These are phyloP conservation scores for Zosterops pallidus DNA, from an alignment of 2,113 vertebrate genomes.

Conservation along the genomic window DNA sequence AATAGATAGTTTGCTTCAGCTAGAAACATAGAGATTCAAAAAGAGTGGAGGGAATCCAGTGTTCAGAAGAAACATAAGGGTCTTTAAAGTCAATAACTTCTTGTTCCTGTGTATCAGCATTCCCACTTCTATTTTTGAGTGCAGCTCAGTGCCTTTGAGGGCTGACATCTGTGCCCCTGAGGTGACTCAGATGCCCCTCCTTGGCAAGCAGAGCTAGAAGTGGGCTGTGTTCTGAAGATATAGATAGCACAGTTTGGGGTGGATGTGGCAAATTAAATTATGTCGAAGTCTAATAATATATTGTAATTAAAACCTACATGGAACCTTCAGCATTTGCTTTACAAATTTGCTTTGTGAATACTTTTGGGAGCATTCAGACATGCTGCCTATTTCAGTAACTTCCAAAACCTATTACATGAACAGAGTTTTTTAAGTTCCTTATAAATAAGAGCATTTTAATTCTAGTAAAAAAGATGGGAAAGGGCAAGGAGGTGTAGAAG, in stretches of 20 bases:
- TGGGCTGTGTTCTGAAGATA: neutral
- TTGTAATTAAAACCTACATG: neutral
- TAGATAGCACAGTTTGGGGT: neutral
- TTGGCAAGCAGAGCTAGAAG: neutral
- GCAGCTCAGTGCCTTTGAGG: neutral
- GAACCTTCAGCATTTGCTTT: neutral
- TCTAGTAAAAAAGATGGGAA: neutral
- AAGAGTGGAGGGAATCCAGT: neutral
- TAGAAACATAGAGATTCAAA: neutral
- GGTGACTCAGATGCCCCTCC: rapidly evolving
- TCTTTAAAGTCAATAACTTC: neutral
- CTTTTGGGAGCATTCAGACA: neutral
- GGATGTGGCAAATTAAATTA: neutral
- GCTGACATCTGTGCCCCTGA: neutral
- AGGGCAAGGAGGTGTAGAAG: neutral
- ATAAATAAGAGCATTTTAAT: neutral
- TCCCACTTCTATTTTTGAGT: neutral
- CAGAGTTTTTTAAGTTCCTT: neutral
- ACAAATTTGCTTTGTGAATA: neutral
- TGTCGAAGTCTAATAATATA: neutral
- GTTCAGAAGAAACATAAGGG: neutral
- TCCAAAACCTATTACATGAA: neutral
- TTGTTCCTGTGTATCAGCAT: neutral
- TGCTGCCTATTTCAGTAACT: neutral
- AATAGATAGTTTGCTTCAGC: neutral